Evolutionary conservation across 2,797 vertebrate species (phyloP).

Genomic region (Ibycter americanus): DNA sequence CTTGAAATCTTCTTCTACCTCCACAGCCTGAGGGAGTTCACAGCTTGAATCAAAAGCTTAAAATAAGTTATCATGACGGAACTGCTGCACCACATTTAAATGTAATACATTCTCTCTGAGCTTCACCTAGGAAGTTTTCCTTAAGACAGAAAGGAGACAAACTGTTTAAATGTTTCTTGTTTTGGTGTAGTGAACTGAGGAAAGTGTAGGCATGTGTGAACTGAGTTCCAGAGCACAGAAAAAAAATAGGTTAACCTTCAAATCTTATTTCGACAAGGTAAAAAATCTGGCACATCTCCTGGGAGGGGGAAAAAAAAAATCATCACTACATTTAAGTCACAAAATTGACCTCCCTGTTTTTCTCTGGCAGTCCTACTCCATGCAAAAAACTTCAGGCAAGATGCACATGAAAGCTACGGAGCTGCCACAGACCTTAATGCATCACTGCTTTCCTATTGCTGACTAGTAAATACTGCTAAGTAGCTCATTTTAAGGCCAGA

Average conservation of each 20-base stretch:
- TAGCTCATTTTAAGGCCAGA: conserved; percentile 52
- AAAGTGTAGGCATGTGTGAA: neutral
- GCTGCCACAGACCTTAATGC: neutral
- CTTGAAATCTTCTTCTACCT: neutral
- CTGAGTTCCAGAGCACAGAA: neutral
- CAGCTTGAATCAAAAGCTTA: neutral
- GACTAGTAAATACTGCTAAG: conserved; percentile 25
- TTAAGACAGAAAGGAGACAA: neutral
- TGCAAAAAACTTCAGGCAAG: neutral
- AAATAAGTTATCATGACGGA: neutral
- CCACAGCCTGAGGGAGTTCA: neutral
- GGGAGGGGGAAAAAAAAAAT: neutral
- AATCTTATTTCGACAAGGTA: neutral
- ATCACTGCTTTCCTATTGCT: neutral
- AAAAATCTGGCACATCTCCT: neutral
- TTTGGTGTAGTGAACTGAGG: neutral
- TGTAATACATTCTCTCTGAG: neutral
- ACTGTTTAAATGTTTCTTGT: neutral
- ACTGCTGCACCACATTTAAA: neutral
- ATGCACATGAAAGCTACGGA: neutral
- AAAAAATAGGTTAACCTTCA: conserved; percentile 1
- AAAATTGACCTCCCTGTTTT: neutral
- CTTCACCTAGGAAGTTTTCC: neutral
- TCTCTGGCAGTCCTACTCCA: neutral
- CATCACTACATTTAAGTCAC: neutral